Base-by-base conservation (phyloP, 2,888 invertebrate species). In the Amblyjoppa proteus region DNA sequence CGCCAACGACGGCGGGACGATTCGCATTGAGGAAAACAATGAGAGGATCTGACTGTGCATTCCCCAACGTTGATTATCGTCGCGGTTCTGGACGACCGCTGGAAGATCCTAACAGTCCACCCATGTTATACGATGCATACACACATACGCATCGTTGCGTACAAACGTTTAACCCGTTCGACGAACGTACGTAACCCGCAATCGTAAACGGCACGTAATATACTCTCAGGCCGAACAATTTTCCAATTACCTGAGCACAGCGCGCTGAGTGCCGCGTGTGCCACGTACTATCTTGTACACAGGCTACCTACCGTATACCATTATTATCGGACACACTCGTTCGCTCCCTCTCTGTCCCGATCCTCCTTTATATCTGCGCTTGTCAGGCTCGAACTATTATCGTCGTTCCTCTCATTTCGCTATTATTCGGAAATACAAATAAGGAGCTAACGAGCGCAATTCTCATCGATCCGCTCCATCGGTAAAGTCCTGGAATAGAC, bases 1-100 rank as follows among this genome's bases (percentile, higher is more conserved):
- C 71, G 68, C 41, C 49, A 20, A 34, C 70, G 79, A 51, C 77
- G 73, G 70, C 41, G 58, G 56, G 41, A 73, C 82, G 68, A 71
- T 77, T 83, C 77, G 76, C 81, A 80, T 69, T 66, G 85, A 82
- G 81, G 77, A 83, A 85, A 85, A 87, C 87, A 87, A 87, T 85
- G 83, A 80, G 78, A 81, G 84, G 82, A 69, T 69, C 68, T 69
- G 68, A 49, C 75, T 75, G 9, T 38, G 68, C 69, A 74, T 81
- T 73, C 56, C 49, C 58, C 61, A 68, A 73, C 58, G 58, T 73
- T 38, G 58, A 74, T 61, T 31, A 31, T 61, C 45, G 45, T 68
- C 34, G 64, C 25, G 53, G 64, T 74, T 51, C 49, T 41, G 51
- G 9, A 79, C 73, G 81, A 84, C 81, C 73, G 73, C 71, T 75